These are phyloP conservation scores for Acrocephalus kingi DNA, from an alignment of 2,113 vertebrate genomes.

Conservation along the genomic window DNA sequence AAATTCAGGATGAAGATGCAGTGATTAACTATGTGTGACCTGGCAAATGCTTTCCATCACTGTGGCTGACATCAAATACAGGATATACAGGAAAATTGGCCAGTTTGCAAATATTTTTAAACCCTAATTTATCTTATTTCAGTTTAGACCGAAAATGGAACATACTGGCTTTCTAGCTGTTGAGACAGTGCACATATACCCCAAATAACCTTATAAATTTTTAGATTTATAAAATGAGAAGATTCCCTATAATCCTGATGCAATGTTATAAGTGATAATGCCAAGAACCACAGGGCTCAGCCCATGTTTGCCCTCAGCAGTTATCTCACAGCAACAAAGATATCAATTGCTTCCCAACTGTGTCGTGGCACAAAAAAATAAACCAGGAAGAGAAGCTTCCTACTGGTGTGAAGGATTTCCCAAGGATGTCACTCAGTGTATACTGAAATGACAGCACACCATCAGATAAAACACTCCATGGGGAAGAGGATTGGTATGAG, in stretches of 20 bases:
- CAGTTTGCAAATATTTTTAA: neutral
- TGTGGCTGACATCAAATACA: neutral
- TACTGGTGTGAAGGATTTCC: neutral
- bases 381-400: neutral
- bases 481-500: neutral
- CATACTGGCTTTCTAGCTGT: neutral
- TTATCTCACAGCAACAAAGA: neutral
- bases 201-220: neutral
- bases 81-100: neutral
- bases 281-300: neutral
- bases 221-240: neutral
- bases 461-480: neutral
- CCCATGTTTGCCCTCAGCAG: neutral
- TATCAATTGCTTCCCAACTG: neutral
- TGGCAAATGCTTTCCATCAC: fast-evolving
- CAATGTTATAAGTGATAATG: neutral
- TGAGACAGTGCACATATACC: neutral
- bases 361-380: neutral
- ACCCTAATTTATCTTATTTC: neutral
- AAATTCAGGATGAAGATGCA: neutral
- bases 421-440: neutral
- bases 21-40: neutral
- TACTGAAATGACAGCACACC: neutral
- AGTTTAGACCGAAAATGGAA: neutral
- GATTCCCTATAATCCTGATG: neutral